phyloP scores from a whole-genome alignment of 2,797 vertebrate genomes.

The Hypotaenidia philippensis region DNA sequence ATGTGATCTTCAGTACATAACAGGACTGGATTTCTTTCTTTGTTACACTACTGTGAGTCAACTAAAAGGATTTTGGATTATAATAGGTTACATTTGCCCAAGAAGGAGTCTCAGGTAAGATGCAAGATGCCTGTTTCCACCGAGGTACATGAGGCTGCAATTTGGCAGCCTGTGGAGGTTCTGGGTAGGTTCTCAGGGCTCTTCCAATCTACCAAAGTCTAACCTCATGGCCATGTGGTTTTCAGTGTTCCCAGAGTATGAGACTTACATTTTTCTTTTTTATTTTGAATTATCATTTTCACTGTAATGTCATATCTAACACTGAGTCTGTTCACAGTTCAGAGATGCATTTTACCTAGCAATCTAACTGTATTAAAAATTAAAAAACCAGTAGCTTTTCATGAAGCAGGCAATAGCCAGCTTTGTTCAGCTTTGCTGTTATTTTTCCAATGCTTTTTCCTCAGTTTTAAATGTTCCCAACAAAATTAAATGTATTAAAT shows the following conservation, averaged over 20 bases:
- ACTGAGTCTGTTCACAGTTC: background rate
- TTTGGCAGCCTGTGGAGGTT: accelerated
- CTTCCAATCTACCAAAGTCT: background rate
- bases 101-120: background rate
- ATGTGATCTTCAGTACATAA: too few species aligned
- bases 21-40: background rate
- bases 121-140: accelerated
- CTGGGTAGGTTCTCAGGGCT: accelerated
- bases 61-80: background rate
- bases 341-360: background rate
- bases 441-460: background rate
- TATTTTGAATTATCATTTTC: background rate
- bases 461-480: background rate
- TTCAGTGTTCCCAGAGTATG: background rate
- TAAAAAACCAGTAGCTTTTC: background rate
- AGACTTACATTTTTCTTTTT: background rate
- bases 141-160: background rate
- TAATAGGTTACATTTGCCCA: background rate
- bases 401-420: background rate
- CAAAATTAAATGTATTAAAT: background rate
- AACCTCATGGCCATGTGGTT: accelerated
- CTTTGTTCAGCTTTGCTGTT: background rate
- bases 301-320: background rate
- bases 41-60: background rate
- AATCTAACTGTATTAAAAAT: background rate